These are phyloP conservation scores for Tolypeutes matacus DNA, from an alignment of 2,797 vertebrate species.

Conservation along the genomic window DNA sequence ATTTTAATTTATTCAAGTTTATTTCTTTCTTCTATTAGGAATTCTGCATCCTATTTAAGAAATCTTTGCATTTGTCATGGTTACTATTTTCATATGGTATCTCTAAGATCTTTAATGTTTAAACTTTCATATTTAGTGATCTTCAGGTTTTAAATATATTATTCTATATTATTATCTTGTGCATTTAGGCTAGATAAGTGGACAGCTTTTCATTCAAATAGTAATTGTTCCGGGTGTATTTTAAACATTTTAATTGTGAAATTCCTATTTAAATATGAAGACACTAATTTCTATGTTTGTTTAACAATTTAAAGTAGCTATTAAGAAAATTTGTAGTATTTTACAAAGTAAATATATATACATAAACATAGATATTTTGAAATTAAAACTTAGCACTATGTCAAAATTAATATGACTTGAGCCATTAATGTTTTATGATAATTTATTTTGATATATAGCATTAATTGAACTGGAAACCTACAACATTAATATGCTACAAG, in stretches of 20 bases:
- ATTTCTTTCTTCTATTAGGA: not conserved
- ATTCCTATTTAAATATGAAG: slow-evolving; percentile 5
- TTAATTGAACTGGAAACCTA: not conserved
- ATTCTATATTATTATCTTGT: not conserved
- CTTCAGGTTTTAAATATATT: not conserved
- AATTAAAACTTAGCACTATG: not conserved
- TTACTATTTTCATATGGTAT: not conserved
- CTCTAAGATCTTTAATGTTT: not conserved
- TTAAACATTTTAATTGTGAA: not conserved
- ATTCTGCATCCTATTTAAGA: not conserved
- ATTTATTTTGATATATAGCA: not conserved
- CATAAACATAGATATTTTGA: not conserved
- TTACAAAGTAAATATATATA: not conserved
- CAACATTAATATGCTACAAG: not conserved
- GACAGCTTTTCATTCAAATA: not conserved
- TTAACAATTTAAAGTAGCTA: not conserved
- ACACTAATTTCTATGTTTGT: not conserved
- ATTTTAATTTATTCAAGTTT: not conserved
- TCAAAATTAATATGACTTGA: slow-evolving; percentile 9
- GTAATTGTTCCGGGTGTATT: not conserved
- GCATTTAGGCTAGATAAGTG: not conserved
- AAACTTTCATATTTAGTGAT: not conserved
- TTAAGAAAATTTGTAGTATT: not conserved
- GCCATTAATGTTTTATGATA: not conserved
- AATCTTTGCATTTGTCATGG: not conserved